These are phyloP conservation scores for Manis javanica DNA, from an alignment of 2,797 vertebrate species.

Conservation along the genomic window DNA sequence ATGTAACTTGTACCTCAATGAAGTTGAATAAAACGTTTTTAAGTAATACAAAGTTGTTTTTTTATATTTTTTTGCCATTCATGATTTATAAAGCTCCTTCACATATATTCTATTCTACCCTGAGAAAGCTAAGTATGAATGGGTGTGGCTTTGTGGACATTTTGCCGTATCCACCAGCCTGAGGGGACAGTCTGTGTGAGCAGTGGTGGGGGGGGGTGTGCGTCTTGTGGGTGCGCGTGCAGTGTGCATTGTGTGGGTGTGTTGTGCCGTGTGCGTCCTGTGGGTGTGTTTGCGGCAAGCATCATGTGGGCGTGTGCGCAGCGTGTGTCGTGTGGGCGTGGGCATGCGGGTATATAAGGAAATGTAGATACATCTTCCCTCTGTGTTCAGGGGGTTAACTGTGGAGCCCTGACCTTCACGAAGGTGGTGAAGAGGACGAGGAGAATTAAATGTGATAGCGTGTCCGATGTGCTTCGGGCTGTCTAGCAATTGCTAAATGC, in stretches of 20 bases:
- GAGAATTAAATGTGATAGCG: background rate
- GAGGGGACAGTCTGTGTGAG: background rate
- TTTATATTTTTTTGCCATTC: constrained; percentile 4
- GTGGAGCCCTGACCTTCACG: background rate
- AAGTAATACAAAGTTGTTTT: background rate
- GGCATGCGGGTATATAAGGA: too few relatives aligned
- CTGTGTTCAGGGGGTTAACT: background rate
- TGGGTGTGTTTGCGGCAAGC: too few relatives aligned
- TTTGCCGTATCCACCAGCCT: background rate
- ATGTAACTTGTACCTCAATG: background rate
- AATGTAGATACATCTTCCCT: background rate
- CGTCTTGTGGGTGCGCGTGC: background rate
- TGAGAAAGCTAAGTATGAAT: background rate
- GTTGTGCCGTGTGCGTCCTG: too few relatives aligned
- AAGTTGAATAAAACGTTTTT: background rate
- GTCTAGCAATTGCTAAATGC: background rate
- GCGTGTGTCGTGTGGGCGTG: background rate
- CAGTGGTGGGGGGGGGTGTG: background rate
- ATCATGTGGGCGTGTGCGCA: background rate
- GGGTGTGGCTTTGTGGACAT: background rate
- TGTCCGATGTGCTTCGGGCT: background rate
- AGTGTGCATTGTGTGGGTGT: background rate
- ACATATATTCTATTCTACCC: background rate
- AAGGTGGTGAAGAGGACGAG: too few relatives aligned
- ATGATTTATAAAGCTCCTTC: background rate